Base-by-base conservation (phyloP, 2,888 invertebrate genomes). In the Anodontia alba region DNA sequence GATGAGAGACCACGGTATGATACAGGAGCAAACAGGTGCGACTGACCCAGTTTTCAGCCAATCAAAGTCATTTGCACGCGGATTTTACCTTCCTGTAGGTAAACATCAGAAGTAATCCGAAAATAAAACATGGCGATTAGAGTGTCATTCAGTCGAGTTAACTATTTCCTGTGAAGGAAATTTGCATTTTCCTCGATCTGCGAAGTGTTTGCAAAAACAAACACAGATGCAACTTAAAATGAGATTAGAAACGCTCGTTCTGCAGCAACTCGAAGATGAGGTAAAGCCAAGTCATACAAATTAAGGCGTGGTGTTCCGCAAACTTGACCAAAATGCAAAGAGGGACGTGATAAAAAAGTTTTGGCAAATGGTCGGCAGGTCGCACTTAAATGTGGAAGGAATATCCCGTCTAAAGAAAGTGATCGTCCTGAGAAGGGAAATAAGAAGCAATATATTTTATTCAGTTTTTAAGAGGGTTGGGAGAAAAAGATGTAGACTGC, bases 261-360 rank as follows among this genome's bases (percentile, higher is more conserved):
- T 91, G 68, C 89, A 91, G 78, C 90, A 91, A 75, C 83, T 92
- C 57, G 91, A 90, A 73, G 90, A 91, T 76, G 91, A 92, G 92
- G 92, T 92, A 79, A 78, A 80, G 73, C n/a, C n/a, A n/a, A n/a
- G n/a, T n/a, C n/a, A n/a, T n/a, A n/a, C 20, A 2, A 67, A 8
- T 67, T 67, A 36, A 38, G 38, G 67, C 29, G 46, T 54, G 54
- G 54, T 10, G 1, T 54, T 54, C n/a, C n/a, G n/a, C n/a, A n/a
- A n/a, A n/a, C n/a, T n/a, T n/a, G 43, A 43, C 17, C 43, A 29
- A 43, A 42, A 67, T 1, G 23, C 20, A 26, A 20, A 49, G n/a
- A 26, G 36, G 29, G 17, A 23, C 23, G 43, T n/a, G 3, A 8
- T 29, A 51, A 46, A 23, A 31, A 20, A 26, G 23, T n/a, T n/a